Evolutionary conservation across 2,113 vertebrate genomes (phyloP).

Genomic region (Megalops atlanticus): DNA sequence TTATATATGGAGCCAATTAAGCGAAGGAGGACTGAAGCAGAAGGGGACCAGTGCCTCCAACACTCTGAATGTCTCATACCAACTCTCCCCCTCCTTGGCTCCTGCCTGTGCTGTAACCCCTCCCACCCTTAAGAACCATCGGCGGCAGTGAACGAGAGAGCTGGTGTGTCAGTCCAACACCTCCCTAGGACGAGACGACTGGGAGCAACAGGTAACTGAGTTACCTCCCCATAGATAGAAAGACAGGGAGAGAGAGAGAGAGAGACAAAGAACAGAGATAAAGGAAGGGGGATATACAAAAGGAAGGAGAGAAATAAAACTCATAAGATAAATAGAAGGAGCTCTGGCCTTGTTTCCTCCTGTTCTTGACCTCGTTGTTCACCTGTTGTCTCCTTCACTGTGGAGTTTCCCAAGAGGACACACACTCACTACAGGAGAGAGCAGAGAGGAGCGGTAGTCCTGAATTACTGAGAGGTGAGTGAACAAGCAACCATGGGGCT

Average conservation of each 20-base stretch:
- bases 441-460: constrained; percentile 20
- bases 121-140: constrained; percentile 71
- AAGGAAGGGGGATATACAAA: constrained; percentile 3
- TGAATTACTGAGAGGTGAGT: constrained; percentile 38
- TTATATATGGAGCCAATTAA: background rate
- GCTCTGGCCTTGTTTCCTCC: background rate
- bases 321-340: background rate
- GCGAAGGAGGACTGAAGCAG: background rate
- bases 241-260: background rate
- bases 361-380: background rate
- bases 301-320: background rate
- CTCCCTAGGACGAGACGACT: constrained; percentile 41
- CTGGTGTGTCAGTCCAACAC: constrained; percentile 5
- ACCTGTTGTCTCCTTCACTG: background rate
- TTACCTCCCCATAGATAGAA: background rate
- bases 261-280: constrained; percentile 15
- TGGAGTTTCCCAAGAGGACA: background rate
- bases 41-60: background rate
- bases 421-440: background rate
- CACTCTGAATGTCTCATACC: background rate
- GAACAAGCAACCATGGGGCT: constrained; percentile 29
- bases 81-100: constrained; percentile 36
- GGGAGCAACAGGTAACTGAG: constrained; percentile 19
- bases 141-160: constrained; percentile 63
- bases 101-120: constrained; percentile 56